Evolutionary conservation across 2,888 invertebrate genomes (phyloP), one percentile per base, ranked within the genome.

Genomic region (Tenthredo scrophulariae): DNA sequence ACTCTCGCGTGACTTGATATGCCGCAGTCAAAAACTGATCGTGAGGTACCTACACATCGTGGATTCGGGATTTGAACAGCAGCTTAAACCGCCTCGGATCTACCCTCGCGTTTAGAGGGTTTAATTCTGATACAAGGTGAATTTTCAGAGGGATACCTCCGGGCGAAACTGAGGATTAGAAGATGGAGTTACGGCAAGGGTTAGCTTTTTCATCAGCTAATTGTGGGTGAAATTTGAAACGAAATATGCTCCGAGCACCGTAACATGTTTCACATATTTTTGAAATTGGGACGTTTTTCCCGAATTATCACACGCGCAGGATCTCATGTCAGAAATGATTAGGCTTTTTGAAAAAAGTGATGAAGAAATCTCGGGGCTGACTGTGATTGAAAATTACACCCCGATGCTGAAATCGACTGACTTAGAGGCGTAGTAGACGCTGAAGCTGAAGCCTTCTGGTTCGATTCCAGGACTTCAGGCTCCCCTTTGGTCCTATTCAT

Each of bases 71-170:
- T 22, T 80, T 22, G n/a, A 58, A 10, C 33, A n/a, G 40, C 40
- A 22, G 62, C 79, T 80, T 40, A 7, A 80, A 40, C n/a, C 18
- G 33, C 37, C 3, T 58, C 5, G 9, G 54, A 80, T 80, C 37
- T 40, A 62, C 22, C 58, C 58, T 62, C 22, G 62, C 40, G 58
- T 22, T 62, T 13, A 50, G 10, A 62, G 62, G 62, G n/a, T 22
- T 58, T 13, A 62, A 29, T n/a, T 37, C 4, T 62, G 40, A 62
- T 37, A 80, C 58, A 22, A 62, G 62, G 37, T 80, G 15, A 62
- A 58, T 50, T 40, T 62, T 80, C 50, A 22, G 40, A 80, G 79
- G n/a, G 37, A 37, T 62, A 40, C 58, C 79, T 80, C 15, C 29
- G 54, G 50, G 50, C 29, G 29, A 33, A n/a, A 40, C 6, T 2